These are phyloP conservation scores for Anthrax anthrax DNA, from an alignment of 2,888 invertebrate genomes.

Conservation along the genomic window DNA sequence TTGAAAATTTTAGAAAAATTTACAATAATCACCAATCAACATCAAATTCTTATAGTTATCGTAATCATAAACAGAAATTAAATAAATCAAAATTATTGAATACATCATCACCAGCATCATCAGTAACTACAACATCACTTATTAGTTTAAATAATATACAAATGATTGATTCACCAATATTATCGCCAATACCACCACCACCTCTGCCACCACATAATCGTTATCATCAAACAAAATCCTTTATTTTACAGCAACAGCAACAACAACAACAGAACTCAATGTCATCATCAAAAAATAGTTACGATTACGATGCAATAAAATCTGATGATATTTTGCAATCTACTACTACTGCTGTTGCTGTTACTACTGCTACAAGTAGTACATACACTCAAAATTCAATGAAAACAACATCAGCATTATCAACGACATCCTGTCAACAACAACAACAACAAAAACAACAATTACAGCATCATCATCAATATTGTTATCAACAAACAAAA, in stretches of 20 bases:
- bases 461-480: slow-evolving; percentile 7
- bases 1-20: slow-evolving; percentile 29
- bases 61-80: slow-evolving; percentile 16
- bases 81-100: slow-evolving; percentile 19
- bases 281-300: neutral
- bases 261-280: neutral
- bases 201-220: neutral
- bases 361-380: too few species aligned
- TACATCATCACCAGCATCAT: too few species aligned
- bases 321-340: neutral
- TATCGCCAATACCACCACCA: neutral
- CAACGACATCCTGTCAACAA: slow-evolving; percentile 9
- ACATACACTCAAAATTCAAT: too few species aligned
- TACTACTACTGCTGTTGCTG: too few species aligned
- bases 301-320: neutral
- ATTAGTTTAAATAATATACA: neutral
- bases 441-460: slow-evolving; percentile 9
- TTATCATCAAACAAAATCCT: neutral
- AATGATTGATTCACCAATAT: neutral
- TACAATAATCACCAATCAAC: slow-evolving; percentile 27
- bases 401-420: too few species aligned
- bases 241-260: neutral
- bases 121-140: neutral
- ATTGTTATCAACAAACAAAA: slow-evolving; percentile 5
- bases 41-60: slow-evolving; percentile 1